These are phyloP conservation scores for Cercocebus atys DNA, from an alignment of 2,113 vertebrate species.

Conservation along the genomic window DNA sequence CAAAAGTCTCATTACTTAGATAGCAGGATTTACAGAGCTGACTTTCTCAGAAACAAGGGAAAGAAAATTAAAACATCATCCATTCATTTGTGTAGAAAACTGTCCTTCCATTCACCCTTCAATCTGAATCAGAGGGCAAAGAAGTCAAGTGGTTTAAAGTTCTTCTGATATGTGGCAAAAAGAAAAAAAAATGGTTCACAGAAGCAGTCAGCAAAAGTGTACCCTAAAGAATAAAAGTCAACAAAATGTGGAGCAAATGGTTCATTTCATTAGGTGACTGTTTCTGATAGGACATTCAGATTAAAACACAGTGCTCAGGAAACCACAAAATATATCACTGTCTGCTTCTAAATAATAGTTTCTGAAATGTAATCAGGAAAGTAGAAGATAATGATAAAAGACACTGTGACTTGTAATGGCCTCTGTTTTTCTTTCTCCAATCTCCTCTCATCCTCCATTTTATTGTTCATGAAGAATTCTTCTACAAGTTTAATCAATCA, in stretches of 20 bases:
- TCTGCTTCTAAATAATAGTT: constrained; percentile 46
- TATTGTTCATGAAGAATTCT: neutral
- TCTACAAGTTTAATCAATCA: neutral
- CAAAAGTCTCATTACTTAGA: constrained; percentile 62
- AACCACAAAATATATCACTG: constrained; percentile 30
- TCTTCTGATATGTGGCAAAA: neutral
- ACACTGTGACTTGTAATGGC: neutral
- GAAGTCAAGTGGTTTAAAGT: neutral
- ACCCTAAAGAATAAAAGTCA: constrained; percentile 17
- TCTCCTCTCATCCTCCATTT: neutral
- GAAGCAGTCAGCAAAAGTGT: neutral
- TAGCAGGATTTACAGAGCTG: constrained; percentile 58
- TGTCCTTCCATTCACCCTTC: constrained; percentile 43
- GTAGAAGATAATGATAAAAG: neutral
- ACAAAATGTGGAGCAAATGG: neutral
- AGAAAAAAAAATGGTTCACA: neutral
- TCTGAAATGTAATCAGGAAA: constrained; percentile 17
- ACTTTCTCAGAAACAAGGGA: constrained; percentile 62
- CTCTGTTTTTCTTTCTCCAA: neutral
- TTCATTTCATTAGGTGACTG: constrained; percentile 12
- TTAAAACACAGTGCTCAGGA: constrained; percentile 10
- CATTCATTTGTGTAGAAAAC: constrained; percentile 28
- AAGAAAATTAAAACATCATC: constrained; percentile 63
- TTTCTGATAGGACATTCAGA: neutral
- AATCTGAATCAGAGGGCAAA: constrained; percentile 38